These are phyloP conservation scores for Helobdella robusta DNA, from an alignment of 2,888 invertebrate genomes.

Conservation along the genomic window DNA sequence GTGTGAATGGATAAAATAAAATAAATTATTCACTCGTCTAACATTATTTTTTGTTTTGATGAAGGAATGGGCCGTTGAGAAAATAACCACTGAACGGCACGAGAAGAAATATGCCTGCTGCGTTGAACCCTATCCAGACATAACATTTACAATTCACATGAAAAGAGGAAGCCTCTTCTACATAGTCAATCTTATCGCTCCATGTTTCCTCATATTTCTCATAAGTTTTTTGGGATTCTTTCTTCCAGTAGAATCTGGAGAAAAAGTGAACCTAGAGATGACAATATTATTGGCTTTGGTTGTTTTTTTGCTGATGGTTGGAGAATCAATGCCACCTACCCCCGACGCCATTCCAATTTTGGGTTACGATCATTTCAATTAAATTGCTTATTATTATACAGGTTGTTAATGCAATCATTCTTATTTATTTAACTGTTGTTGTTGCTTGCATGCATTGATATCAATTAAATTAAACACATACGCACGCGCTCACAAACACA, in stretches of 20 bases:
- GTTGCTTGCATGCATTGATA: background rate
- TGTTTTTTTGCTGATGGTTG: constrained; percentile 28
- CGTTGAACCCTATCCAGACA: constrained; percentile 38
- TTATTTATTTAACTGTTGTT: constrained; percentile 32
- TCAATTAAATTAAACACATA: background rate
- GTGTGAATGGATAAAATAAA: too few species aligned
- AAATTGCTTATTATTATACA: background rate
- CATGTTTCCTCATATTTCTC: constrained; percentile 39
- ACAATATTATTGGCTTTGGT: constrained; percentile 30
- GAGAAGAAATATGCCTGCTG: constrained; percentile 38
- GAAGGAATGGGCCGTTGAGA: constrained; percentile 52
- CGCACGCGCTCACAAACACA: too few species aligned
- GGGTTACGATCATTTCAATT: constrained; percentile 28
- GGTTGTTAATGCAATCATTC: constrained; percentile 8
- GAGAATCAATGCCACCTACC: constrained; percentile 35
- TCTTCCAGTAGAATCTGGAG: constrained; percentile 38
- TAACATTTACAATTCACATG: constrained; percentile 40
- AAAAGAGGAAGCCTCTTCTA: constrained; percentile 38
- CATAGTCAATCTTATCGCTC: constrained; percentile 38
- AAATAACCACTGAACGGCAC: constrained; percentile 32
- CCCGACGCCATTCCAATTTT: constrained; percentile 36
- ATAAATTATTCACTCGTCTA: background rate
- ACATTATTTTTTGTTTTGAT: background rate
- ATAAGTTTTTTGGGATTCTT: constrained; percentile 39
- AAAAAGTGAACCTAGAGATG: constrained; percentile 38